Evolutionary conservation across 2,888 invertebrate species (phyloP), one percentile per base, ranked within the genome.

Genomic region (Drosophila suboccidentalis): DNA sequence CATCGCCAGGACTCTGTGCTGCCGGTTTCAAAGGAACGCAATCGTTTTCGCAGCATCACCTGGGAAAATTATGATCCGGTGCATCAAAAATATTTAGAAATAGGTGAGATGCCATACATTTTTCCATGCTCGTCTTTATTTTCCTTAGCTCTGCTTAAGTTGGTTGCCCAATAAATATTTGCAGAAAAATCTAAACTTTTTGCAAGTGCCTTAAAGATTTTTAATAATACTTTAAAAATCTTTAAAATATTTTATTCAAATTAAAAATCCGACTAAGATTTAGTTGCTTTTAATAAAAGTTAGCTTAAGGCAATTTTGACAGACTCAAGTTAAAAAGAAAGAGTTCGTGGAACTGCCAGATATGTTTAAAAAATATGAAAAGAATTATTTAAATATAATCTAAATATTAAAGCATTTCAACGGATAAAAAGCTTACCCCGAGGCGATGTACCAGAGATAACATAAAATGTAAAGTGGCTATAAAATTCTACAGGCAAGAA

Each of bases 61-160:
- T 98, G 98, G 98, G 98, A 98, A 82, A 96, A 97, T 91, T 98
- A 98, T 93, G 97, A 98, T 92, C 96, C 97, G 1, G 95, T 97
- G 72, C 97, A 97, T 94, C 98, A 98, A 91, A 97, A 98, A 92
- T 98, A 98, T 93, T 94, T 98, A 90, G 97, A 97, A 95, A 97
- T 98, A 91, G 96, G 98, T 98, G 93, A 95, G 92, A 13, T 41
- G 17, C 38, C 19, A 43, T 50, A 44, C 38, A 8, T 29, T 41
- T 17, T 17, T 15, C 1, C 13, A 29, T 22, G 15, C 17, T 39
- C 36, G 43, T 46, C 0, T 17, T 22, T 60, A 47, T 50, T 60
- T 60, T 38, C 15, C 17, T 13, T 38, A 22, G n/a, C 26, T 43
- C 15, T 43, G 9, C 26, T 36, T 4, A 26, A 6, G 26, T 44